These are phyloP conservation scores for Manis pentadactyla DNA, from an alignment of 2,797 vertebrate species.

Conservation along the genomic window DNA sequence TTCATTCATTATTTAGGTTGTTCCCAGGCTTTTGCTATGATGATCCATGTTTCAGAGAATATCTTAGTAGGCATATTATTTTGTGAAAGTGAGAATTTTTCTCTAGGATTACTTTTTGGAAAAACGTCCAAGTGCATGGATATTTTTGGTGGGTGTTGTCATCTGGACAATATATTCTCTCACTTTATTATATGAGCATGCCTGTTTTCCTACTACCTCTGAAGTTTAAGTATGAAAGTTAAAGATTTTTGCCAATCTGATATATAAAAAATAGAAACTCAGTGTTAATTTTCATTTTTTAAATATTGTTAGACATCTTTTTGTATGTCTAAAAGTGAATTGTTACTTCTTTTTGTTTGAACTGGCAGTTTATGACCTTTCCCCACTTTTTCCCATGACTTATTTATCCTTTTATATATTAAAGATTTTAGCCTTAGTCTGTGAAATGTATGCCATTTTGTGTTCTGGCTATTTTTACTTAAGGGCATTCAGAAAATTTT, in stretches of 20 bases:
- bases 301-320: background rate
- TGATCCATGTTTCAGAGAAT: background rate
- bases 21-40: background rate
- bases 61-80: background rate
- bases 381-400: background rate
- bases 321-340: background rate
- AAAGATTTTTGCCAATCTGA: background rate
- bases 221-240: background rate
- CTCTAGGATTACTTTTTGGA: slow-evolving; percentile 1
- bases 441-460: background rate
- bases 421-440: background rate
- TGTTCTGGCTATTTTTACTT: slow-evolving; percentile 15
- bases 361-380: background rate
- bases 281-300: slow-evolving; percentile 36
- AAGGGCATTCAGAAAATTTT: background rate
- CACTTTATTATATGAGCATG: background rate
- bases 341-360: background rate
- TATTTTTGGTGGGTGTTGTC: background rate
- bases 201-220: background rate
- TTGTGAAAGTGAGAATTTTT: slow-evolving; percentile 1
- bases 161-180: background rate
- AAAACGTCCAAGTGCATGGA: background rate
- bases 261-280: background rate
- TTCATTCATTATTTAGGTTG: background rate
- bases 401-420: background rate